Conservation (phyloP, 2,888 invertebrate genomes). For the Rosalia funebris region DNA sequence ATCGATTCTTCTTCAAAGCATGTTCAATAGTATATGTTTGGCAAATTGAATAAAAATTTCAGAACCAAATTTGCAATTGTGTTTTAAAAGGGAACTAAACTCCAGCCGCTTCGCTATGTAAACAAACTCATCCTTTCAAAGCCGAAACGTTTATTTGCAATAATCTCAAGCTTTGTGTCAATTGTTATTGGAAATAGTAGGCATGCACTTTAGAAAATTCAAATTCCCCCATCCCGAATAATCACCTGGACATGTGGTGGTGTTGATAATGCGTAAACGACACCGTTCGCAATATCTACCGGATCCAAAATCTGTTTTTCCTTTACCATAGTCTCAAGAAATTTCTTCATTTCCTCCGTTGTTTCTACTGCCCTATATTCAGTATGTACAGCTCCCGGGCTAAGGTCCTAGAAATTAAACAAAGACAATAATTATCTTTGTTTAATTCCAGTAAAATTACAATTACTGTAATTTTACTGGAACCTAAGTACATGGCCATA, state of each 20-base stretch:
- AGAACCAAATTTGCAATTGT: not conserved
- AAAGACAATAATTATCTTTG: no score
- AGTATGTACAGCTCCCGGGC: no score
- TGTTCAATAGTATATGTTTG: no score
- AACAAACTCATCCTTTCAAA: no score
- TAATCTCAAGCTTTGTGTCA: not conserved
- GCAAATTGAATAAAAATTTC: no score
- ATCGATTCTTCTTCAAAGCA: no score
- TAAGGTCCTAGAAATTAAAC: conserved; percentile 38
- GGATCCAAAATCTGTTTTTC: conserved; percentile 22
- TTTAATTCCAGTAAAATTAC: not conserved
- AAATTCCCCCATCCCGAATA: conserved; percentile 55
- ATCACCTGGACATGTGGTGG: conserved; percentile 44
- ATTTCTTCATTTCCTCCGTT: not conserved
- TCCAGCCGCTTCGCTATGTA: no score
- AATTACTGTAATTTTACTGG: not conserved
- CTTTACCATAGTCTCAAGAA: conserved; percentile 6
- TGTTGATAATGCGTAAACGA: conserved; percentile 43
- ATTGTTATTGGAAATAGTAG: conserved; percentile 29
- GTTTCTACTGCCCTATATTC: not conserved
- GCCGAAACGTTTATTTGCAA: not conserved
- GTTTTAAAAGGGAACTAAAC: not conserved
- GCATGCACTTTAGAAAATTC: conserved; percentile 45
- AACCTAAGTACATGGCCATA: no score
- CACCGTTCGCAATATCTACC: conserved; percentile 43